A percentile compares a stretch with the other conserved stretches of the same genome.
These are phyloP conservation scores for Archaeoteleia sp. DNA, from an alignment of 2,888 invertebrate species.

Conservation along the genomic window DNA sequence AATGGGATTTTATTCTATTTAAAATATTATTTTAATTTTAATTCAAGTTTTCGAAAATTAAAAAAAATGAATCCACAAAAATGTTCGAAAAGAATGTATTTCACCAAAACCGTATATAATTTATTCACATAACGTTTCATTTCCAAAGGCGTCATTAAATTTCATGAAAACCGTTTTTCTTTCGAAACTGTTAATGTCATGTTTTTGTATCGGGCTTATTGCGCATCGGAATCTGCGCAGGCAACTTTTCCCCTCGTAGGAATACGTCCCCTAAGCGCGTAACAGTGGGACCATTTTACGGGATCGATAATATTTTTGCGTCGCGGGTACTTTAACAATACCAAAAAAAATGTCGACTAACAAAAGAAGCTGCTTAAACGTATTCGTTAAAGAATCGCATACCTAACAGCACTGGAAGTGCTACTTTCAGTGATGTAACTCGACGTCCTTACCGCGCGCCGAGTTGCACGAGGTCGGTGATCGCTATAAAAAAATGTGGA, in stretches of 20 bases:
- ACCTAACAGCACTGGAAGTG: conserved; percentile 52
- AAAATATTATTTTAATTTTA: too few species aligned
- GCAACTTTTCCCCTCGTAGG: conserved; percentile 59
- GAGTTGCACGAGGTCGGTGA: conserved; percentile 81
- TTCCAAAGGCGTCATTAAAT: too few species aligned
- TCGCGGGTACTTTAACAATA: conserved; percentile 5
- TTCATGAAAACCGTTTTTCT: too few species aligned
- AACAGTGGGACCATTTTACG: conserved; percentile 57
- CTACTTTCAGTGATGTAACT: conserved; percentile 68
- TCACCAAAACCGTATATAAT: too few species aligned
- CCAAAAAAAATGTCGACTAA: conserved; percentile 16
- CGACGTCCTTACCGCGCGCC: conserved; percentile 77
- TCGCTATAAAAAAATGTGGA: conserved; percentile 76
- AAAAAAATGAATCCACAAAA: too few species aligned
- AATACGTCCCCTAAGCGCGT: conserved; percentile 56
- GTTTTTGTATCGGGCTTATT: conserved; percentile 21
- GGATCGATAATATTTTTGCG: conserved; percentile 64
- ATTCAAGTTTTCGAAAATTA: too few species aligned
- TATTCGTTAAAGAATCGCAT: conserved; percentile 3
- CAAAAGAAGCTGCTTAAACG: conserved; percentile 4
- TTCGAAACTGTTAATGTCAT: too few species aligned
- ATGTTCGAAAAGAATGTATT: too few species aligned
- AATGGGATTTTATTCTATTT: too few species aligned
- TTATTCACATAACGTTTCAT: too few species aligned
- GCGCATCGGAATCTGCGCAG: conserved; percentile 62